Evolutionary conservation across 2,888 invertebrate species (phyloP), one percentile per base, ranked within the genome.

Genomic region (Malachius bipustulatus): DNA sequence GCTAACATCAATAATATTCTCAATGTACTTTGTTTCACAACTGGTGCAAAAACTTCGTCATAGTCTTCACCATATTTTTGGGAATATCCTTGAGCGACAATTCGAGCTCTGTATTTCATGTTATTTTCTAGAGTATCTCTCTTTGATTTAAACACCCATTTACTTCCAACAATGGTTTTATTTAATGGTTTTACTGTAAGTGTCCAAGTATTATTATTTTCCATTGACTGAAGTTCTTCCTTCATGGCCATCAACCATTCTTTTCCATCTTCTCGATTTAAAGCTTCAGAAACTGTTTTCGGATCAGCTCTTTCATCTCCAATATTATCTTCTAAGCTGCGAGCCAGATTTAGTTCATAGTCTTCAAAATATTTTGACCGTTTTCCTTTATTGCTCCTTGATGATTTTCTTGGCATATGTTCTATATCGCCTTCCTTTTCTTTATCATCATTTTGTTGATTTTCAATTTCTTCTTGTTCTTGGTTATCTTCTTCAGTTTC

Each of bases 131-230:
- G 11, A 6, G 11, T 10, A 14, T 13, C 12, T 12, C 15, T 33
- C 12, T 36, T 34, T 9, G 32, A 13, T 19, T 34, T 37, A 16
- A 38, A 40, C 13, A 40, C 40, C 40, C 40, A 40, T 26, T 33
- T 39, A 27, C 24, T 14, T 16, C 15, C 13, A 3, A 35, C 30
- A 10, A 24, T 16, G 16, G 6, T 30, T 14, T 16, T 11, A n/a
- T 13, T 14, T 9, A 4, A 4, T 14, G 24, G n/a, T n/a, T 3
- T 8, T 4, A 26, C 6, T 10, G 19, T 16, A 11, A 35, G 10
- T 11, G 12, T 14, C 34, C 34, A 33, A 6, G n/a, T n/a, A n/a
- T 27, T 4, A 4, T 6, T 27, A 12, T 27, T 27, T 12, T 12
- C 12, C 15, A 34, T 11, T 13, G 15, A 27, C 6, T 26, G 9